Conservation (phyloP, 2,797 vertebrate genomes). For the Lacerta agilis region DNA sequence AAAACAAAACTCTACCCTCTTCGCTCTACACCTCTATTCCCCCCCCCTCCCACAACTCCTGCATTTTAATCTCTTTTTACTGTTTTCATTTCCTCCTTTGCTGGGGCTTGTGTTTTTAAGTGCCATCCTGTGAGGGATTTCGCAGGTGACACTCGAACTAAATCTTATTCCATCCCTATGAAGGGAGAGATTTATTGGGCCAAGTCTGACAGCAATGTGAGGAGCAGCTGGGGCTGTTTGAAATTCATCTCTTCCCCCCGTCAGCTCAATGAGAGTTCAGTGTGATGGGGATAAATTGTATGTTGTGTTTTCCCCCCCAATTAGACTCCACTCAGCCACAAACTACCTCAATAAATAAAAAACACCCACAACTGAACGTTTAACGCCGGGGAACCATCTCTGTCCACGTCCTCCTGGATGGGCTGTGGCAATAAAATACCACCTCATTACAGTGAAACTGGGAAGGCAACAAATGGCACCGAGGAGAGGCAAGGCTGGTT, state of each 20-base stretch:
- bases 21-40: neutral
- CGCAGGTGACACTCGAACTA: conserved; percentile 22
- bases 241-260: conserved; percentile 19
- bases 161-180: neutral
- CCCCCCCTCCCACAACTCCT: neutral
- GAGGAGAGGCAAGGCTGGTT: neutral
- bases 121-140: neutral
- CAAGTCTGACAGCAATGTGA: fast-evolving
- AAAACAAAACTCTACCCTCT: neutral
- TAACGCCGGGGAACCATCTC: conserved; percentile 28
- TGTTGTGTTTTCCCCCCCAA: neutral
- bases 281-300: neutral
- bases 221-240: conserved; percentile 32
- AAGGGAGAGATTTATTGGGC: conserved; percentile 9
- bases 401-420: neutral
- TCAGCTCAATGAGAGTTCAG: conserved; percentile 1
- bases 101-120: conserved; percentile 22
- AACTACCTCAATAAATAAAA: conserved; percentile 37
- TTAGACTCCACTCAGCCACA: conserved; percentile 47
- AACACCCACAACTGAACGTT: conserved; percentile 22
- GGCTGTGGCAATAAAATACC: conserved; percentile 27
- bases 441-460: neutral
- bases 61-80: conserved; percentile 40
- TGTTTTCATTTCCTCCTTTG: conserved; percentile 46
- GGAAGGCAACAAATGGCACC: conserved; percentile 8